Evolutionary conservation across 2,888 invertebrate genomes (phyloP).

Genomic region (Drosophila mercatorum): DNA sequence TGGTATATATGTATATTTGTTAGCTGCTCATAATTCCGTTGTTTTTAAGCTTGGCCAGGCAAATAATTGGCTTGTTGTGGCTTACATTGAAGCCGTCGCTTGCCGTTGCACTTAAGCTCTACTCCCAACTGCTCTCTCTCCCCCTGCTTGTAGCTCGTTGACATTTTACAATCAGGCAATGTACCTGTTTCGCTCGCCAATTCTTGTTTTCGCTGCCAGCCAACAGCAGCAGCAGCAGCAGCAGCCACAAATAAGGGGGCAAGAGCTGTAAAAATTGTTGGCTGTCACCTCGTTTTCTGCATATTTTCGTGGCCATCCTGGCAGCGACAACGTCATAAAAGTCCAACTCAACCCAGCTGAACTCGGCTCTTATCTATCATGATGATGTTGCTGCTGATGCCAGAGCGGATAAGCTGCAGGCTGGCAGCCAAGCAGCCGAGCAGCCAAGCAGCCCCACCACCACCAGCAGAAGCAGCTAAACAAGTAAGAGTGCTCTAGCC

Average conservation of each 20-base stretch:
- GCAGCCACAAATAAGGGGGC: conserved; percentile 3
- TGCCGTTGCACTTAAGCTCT: conserved; percentile 25
- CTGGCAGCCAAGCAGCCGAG: conserved; percentile 4
- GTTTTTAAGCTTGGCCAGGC: conserved; percentile 59
- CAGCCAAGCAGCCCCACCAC: neutral
- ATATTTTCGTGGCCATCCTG: conserved; percentile 57
- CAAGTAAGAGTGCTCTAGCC: conserved; percentile 10
- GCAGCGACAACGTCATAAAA: conserved; percentile 59
- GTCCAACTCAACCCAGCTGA: conserved; percentile 34
- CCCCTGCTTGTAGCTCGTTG: conserved; percentile 36
- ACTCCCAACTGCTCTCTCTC: neutral
- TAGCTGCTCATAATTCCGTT: conserved; percentile 65
- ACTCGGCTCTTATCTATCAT: conserved; percentile 65
- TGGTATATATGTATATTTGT: conserved; percentile 12
- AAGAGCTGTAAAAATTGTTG: conserved; percentile 57
- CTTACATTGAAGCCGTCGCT: conserved; percentile 37
- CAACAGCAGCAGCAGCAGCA: conserved; percentile 11
- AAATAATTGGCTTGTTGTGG: conserved; percentile 69
- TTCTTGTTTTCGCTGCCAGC: conserved; percentile 43
- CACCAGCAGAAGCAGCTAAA: conserved; percentile 9
- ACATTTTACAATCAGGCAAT: conserved; percentile 62
- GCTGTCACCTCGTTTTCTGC: conserved; percentile 74
- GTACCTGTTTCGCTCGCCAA: conserved; percentile 62
- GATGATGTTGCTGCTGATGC: conserved; percentile 76
- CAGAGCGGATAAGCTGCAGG: conserved; percentile 61